Base-by-base conservation (phyloP, 2,888 invertebrate species). In the Hydrotaea diabolus region DNA sequence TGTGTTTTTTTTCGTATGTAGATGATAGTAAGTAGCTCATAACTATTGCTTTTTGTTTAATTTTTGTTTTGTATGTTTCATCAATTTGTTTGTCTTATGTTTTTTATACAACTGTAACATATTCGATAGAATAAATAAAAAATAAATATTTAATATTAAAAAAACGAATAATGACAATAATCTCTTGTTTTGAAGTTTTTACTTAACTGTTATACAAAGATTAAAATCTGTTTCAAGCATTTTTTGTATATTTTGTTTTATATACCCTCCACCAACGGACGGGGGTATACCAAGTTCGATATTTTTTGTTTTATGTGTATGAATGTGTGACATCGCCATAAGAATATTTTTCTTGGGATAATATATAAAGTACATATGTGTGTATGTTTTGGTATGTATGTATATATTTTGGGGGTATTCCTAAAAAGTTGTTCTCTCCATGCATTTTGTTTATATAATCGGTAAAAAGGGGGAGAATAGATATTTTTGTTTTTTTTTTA, bases 251-350 rank as follows among this genome's bases (percentile, higher is more conserved):
- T 66, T 8, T 66, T 39, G 46, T 15, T 8, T 21, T 43, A 69
- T 43, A 69, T 69, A 69, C 69, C 69, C 69, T 69, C 69, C 69
- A 69, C 69, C 69, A 69, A 69, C 19, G 69, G 69, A 69, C 69
- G 69, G 69, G 69, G 69, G 46, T 39, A 49, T 49, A 49, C n/a
- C 49, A 59, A 59, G 23, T 23, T 59, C 26, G n/a, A 23, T 26
- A n/a, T 4, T 49, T 49, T 13, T 49, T 13, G 49, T 49, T 49
- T 49, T 49, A 13, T 64, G 31, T 26, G n/a, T 39, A 11, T 43
- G 36, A 39, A 9, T 55, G 19, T 9, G 23, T 55, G 21, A 59
- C 26, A 59, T 59, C 49, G n/a, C 7, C 49, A 26, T 59, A 17
- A 59, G 15, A 57, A 57, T 57, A 57, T 4, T 21, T 23, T 57